Conservation (phyloP, 2,888 invertebrate species). For the Tipula lateralis region DNA sequence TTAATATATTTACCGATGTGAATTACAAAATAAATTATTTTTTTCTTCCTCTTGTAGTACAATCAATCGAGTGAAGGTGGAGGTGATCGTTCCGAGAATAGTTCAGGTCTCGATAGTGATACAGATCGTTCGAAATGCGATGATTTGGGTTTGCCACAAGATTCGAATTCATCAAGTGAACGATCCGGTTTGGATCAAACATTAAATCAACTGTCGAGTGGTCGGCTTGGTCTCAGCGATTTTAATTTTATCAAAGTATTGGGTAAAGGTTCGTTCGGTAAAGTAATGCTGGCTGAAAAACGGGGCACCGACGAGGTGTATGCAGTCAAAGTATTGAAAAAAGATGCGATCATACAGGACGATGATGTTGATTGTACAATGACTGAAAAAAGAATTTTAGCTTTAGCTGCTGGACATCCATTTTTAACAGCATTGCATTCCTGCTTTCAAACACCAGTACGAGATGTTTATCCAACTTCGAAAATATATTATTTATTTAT, state of each 20-base stretch:
- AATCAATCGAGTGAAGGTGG: constrained; percentile 50
- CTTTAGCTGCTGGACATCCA: constrained; percentile 95
- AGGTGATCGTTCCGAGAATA: constrained; percentile 45
- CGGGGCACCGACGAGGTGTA: constrained; percentile 87
- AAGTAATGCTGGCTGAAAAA: constrained; percentile 96
- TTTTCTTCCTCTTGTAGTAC: constrained; percentile 39
- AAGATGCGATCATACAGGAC: constrained; percentile 96
- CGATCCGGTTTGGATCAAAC: constrained; percentile 38
- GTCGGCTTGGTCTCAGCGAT: constrained; percentile 73
- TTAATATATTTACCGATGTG: constrained; percentile 26
- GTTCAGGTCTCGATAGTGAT: constrained; percentile 40
- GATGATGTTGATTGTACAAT: constrained; percentile 99
- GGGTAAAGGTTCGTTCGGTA: constrained; percentile 98
- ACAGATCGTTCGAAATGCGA: constrained; percentile 32
- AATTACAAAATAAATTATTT: background rate
- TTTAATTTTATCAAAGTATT: constrained; percentile 98
- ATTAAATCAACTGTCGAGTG: constrained; percentile 40
- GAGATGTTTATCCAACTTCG: constrained; percentile 33
- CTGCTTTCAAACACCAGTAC: constrained; percentile 89
- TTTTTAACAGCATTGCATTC: constrained; percentile 96
- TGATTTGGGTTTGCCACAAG: constrained; percentile 31
- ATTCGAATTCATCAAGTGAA: constrained; percentile 40
- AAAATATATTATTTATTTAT: background rate
- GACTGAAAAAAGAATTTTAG: constrained; percentile 95
- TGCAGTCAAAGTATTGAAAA: constrained; percentile 87